Evolutionary conservation across 2,113 vertebrate species (phyloP), one percentile per base, ranked within the genome.

Genomic region (Agapornis roseicollis): DNA sequence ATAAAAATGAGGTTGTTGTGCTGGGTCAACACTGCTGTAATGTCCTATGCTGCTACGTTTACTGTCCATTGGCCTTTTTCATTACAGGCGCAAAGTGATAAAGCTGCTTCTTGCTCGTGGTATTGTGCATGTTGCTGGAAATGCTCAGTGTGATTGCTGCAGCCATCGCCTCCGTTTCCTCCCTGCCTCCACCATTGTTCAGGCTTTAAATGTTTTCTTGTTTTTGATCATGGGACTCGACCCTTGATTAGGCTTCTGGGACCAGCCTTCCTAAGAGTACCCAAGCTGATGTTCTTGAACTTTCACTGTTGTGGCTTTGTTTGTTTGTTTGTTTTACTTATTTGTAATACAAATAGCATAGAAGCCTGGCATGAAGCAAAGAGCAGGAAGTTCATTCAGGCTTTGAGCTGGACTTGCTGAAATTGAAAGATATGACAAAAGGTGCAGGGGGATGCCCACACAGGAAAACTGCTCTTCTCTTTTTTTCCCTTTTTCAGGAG

Each of bases 341-440:
- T 74, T 92, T 93, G 89, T 90, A 81, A 72, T 44, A 96, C 93
- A 93, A 92, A 79, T 84, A 92, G 68, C 89, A 85, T 72, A 61
- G 90, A 85, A 95, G 88, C 85, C 88, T 96, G 96, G 94, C 94
- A 94, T 88, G 53, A 73, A 96, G 91, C 89, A 95, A 96, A 96
- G 89, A 95, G 96, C 94, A 96, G 94, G 93, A 95, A 94, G 82
- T 96, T 93, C 91, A 94, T 92, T 94, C 94, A 94, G 65, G 86
- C 91, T 95, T 93, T 92, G 91, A 92, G 93, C 78, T 85, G 60
- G 83, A 71, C 79, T 90, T 92, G 61, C 39, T 90, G 88, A 95
- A 96, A 84, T 70, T 47, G 72, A 72, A 96, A 85, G 77, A 92
- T 79, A 87, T 89, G 84, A 87, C 80, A 85, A 95, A 95, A 70